A percentile compares a stretch with the other conserved stretches of the same genome.
These are phyloP conservation scores for Leucania comma DNA, from an alignment of 2,888 invertebrate genomes.

Conservation along the genomic window DNA sequence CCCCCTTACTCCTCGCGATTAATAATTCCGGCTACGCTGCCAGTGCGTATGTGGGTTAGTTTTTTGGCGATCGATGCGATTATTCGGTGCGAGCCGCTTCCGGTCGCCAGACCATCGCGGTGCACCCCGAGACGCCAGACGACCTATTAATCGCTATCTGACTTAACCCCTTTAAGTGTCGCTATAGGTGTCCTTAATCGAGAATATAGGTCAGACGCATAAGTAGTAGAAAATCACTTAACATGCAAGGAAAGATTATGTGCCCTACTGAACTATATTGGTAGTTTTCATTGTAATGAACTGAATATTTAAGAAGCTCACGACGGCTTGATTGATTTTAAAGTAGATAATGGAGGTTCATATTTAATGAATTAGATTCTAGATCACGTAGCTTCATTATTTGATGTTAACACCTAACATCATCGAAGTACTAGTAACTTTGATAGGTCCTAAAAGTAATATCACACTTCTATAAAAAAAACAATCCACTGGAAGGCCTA, in stretches of 20 bases:
- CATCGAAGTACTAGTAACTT: neutral
- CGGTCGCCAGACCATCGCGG: slow-evolving; percentile 77
- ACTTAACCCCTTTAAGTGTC: slow-evolving; percentile 75
- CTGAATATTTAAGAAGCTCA: slow-evolving; percentile 46
- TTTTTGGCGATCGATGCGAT: slow-evolving; percentile 91
- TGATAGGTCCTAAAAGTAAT: slow-evolving; percentile 20
- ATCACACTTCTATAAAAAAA: slow-evolving; percentile 17
- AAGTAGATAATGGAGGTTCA: slow-evolving; percentile 24
- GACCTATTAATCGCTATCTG: slow-evolving; percentile 85
- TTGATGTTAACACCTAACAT: neutral
- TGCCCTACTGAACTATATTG: slow-evolving; percentile 62
- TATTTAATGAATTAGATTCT: slow-evolving; percentile 18
- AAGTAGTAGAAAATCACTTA: slow-evolving; percentile 57
- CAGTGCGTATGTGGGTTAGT: slow-evolving; percentile 91
- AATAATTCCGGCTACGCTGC: slow-evolving; percentile 90
- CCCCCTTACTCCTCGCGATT: slow-evolving; percentile 87
- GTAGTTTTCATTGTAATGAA: slow-evolving; percentile 34
- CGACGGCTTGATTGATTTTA: slow-evolving; percentile 40
- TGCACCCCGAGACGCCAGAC: slow-evolving; percentile 83
- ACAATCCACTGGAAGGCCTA: neutral
- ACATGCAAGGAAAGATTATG: slow-evolving; percentile 58
- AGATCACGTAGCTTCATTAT: neutral
- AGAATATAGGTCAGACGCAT: slow-evolving; percentile 63
- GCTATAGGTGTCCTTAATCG: slow-evolving; percentile 60
- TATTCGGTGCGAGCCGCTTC: slow-evolving; percentile 87